Evolutionary conservation across 2,888 invertebrate genomes (phyloP).

Genomic region (Oligia fasciuncula): DNA sequence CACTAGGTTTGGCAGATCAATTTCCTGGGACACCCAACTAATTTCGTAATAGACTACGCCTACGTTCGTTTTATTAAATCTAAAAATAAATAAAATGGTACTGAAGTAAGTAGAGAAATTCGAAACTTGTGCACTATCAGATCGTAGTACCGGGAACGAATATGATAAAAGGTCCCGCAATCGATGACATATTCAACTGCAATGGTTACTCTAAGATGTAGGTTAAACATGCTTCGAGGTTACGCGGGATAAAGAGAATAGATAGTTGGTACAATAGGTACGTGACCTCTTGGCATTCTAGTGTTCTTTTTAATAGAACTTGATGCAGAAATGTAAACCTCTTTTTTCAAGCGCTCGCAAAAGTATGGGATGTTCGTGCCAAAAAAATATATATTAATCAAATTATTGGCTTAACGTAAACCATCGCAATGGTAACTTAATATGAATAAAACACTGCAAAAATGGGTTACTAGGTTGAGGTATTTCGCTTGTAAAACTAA

Average conservation of each 20-base stretch:
- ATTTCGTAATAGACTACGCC: conserved; percentile 4
- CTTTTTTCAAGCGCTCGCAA: conserved; percentile 36
- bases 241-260: conserved; percentile 40
- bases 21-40: conserved; percentile 24
- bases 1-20: conserved; percentile 12
- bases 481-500: conserved; percentile 27
- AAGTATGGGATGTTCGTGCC: conserved; percentile 42
- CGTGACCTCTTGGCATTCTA: conserved; percentile 46
- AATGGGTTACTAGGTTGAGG: conserved; percentile 49
- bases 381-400: conserved; percentile 47
- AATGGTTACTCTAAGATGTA: conserved; percentile 67
- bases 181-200: conserved; percentile 69
- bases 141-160: conserved; percentile 57
- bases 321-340: conserved; percentile 27
- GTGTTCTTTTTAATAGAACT: conserved; percentile 42
- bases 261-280: conserved; percentile 33
- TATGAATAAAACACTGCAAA: conserved; percentile 34
- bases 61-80: background rate
- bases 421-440: conserved; percentile 43
- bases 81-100: conserved; percentile 21
- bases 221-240: conserved; percentile 51
- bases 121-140: conserved; percentile 43
- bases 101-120: background rate
- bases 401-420: conserved; percentile 52
- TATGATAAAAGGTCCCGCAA: conserved; percentile 70